Evolutionary conservation across 2,113 vertebrate genomes (phyloP).

Genomic region (Phoenicopterus ruber): DNA sequence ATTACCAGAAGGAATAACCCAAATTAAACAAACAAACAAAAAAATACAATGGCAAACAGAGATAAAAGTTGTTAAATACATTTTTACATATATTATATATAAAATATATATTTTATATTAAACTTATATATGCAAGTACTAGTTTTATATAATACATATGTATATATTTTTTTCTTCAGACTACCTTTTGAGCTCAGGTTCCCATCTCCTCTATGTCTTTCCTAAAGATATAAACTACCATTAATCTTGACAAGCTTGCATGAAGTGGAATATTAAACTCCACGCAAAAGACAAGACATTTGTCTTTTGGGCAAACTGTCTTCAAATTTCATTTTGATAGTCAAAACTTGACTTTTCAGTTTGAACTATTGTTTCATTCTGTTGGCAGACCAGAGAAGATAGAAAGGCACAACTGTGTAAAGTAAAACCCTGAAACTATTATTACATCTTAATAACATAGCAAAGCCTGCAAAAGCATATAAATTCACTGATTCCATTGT

Average conservation of each 20-base stretch:
- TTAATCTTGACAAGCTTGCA: not conserved
- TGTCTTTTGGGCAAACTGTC: not conserved
- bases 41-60: not conserved
- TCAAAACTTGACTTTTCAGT: conserved; percentile 15
- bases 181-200: not conserved
- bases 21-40: not conserved
- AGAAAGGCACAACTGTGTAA: not conserved
- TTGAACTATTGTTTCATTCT: not conserved
- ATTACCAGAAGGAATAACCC: not conserved
- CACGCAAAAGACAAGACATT: not conserved
- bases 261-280: not conserved
- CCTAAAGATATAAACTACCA: not conserved
- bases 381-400: not conserved
- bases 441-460: not conserved
- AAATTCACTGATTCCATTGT: not conserved
- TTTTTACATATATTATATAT: not conserved
- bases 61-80: not conserved
- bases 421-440: not conserved
- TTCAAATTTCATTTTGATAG: conserved; percentile 9
- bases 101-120: not conserved
- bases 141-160: not conserved
- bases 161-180: not conserved
- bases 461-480: not conserved
- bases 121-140: not conserved
- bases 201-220: not conserved